Percentiles rank a stretch among this genome's conserved stretches.
Evolutionary conservation across 2,113 vertebrate species (phyloP).

Genomic region (Indri indri): DNA sequence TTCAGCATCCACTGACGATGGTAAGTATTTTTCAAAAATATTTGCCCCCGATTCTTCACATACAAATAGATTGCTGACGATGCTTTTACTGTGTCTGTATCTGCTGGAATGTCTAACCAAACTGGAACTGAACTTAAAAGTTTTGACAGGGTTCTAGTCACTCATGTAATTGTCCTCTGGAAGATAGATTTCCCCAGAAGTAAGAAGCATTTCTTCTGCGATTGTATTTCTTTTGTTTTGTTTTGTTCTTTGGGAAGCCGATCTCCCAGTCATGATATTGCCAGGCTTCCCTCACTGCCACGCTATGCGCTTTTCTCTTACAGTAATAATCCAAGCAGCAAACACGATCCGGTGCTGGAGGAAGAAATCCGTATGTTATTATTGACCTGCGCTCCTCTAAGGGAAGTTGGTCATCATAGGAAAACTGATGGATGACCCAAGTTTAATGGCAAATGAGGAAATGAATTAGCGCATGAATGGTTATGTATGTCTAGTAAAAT

Average conservation of each 20-base stretch:
- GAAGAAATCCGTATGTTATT: neutral
- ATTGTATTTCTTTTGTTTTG: neutral
- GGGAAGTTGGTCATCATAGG: neutral
- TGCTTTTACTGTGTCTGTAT: conserved; percentile 19
- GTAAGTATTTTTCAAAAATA: conserved; percentile 71
- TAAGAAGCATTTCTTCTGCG: neutral
- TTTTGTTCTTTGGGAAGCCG: neutral
- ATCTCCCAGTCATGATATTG: too few relatives aligned
- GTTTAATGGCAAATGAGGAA: neutral
- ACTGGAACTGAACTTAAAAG: neutral
- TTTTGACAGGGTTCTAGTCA: neutral
- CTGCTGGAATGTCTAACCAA: neutral
- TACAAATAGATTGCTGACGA: neutral
- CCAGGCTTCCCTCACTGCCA: neutral
- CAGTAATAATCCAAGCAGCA: neutral
- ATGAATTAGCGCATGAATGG: neutral
- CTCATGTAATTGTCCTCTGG: neutral
- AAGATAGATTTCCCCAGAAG: neutral
- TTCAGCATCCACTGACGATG: neutral
- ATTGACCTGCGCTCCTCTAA: neutral
- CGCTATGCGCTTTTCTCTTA: neutral
- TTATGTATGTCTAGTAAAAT: neutral
- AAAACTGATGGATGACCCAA: neutral
- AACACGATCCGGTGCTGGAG: neutral
- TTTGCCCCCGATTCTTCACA: neutral